Evolutionary conservation across 2,797 vertebrate species (phyloP).

Genomic region (Lepus oiostolus): DNA sequence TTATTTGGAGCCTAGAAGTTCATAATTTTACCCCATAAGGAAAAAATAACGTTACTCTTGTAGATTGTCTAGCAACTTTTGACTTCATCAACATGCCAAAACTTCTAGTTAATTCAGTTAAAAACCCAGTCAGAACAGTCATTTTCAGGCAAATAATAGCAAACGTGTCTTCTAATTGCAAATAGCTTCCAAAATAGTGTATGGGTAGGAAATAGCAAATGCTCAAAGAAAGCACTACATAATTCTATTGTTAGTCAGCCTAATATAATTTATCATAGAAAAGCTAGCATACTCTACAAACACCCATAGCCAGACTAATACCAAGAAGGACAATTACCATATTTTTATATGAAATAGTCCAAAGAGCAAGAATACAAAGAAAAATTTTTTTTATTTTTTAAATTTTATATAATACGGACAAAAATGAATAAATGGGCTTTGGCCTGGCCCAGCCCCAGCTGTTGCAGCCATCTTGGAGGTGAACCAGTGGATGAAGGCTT

Average conservation of each 20-base stretch:
- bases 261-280: neutral
- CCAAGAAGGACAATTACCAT: neutral
- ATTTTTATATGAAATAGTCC: neutral
- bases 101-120: slow-evolving; percentile 6
- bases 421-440: neutral
- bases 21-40: slow-evolving; percentile 27
- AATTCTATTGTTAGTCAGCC: neutral
- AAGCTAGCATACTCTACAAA: neutral
- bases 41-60: slow-evolving; percentile 1
- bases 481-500: too few relatives aligned
- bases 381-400: neutral
- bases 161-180: slow-evolving; percentile 42
- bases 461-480: too few relatives aligned
- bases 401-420: neutral
- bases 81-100: neutral
- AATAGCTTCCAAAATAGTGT: neutral
- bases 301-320: neutral
- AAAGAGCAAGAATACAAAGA: neutral
- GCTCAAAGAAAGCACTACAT: neutral
- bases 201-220: neutral
- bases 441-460: too few relatives aligned
- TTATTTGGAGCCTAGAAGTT: neutral
- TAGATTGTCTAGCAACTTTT: slow-evolving; percentile 6
- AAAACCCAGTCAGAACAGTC: neutral
- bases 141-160: slow-evolving; percentile 51